These are phyloP conservation scores for Platycnemis pennipes DNA, from an alignment of 2,888 invertebrate genomes.

Conservation along the genomic window DNA sequence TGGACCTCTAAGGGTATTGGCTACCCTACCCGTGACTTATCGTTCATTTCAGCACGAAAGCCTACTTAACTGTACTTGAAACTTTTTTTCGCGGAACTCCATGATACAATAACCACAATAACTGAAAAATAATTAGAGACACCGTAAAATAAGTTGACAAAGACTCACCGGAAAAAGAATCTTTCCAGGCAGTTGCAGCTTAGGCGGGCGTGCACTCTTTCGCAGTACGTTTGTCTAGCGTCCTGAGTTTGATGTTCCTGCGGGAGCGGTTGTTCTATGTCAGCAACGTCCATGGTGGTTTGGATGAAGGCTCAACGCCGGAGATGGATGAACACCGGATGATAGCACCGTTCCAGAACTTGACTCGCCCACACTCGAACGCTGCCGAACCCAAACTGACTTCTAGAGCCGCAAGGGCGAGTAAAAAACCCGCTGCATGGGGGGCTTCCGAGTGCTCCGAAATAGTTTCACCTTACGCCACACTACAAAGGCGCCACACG, in stretches of 20 bases:
- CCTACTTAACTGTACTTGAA: not conserved
- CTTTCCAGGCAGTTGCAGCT: conserved; percentile 25
- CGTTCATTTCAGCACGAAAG: not conserved
- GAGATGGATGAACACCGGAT: not conserved
- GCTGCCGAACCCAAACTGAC: conserved; percentile 8
- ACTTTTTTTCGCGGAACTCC: not conserved
- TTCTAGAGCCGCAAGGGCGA: not conserved
- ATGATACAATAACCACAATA: not conserved
- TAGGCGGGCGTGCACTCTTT: not conserved
- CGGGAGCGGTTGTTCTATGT: not conserved
- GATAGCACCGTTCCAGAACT: not conserved
- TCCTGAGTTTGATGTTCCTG: conserved; percentile 3
- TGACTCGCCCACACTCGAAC: not conserved
- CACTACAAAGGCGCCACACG: not conserved
- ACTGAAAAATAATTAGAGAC: not conserved
- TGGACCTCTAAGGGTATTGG: not conserved
- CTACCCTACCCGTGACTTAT: not conserved
- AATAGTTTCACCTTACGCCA: not conserved
- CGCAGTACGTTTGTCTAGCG: not conserved
- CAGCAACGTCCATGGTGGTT: not conserved
- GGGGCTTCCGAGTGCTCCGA: not conserved
- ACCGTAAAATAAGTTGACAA: not conserved
- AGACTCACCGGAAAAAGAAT: conserved; percentile 26
- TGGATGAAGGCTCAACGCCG: not conserved
- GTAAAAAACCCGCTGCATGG: conserved; percentile 3